Conservation (phyloP, 2,113 vertebrate genomes). For the Centropristis striata region DNA sequence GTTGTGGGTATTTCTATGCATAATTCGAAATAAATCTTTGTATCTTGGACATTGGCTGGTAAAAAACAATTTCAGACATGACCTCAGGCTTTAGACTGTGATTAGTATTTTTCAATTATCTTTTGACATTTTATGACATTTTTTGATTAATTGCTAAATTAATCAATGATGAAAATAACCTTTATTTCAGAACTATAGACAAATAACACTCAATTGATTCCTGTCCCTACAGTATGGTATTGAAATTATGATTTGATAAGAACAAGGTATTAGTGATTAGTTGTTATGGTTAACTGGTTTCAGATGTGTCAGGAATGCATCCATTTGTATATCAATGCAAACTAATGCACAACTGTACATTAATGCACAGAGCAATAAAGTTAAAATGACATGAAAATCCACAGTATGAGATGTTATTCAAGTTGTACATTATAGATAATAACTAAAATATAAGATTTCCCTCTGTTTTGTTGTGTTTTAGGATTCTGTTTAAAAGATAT, state of each 20-base stretch:
- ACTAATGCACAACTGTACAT: background rate
- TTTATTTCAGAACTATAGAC: no score
- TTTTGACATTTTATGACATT: background rate
- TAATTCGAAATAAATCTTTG: no score
- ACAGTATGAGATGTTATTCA: background rate
- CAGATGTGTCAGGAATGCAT: background rate
- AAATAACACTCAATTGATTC: background rate
- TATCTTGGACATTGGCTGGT: no score
- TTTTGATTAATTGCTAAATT: background rate
- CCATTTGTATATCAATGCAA: background rate
- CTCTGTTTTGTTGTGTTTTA: background rate
- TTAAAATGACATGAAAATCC: background rate
- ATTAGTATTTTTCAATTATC: background rate
- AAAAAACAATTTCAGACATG: no score
- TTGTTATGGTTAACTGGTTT: background rate
- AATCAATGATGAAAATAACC: background rate
- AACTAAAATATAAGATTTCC: background rate
- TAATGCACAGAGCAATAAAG: background rate
- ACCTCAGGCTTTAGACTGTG: no score
- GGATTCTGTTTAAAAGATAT: background rate
- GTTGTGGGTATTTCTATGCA: no score
- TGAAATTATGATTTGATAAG: background rate
- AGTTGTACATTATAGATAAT: background rate
- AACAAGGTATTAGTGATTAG: no score
- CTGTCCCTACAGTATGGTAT: background rate